Conservation (phyloP, 2,113 vertebrate species). For the Lamprotornis superbus region DNA sequence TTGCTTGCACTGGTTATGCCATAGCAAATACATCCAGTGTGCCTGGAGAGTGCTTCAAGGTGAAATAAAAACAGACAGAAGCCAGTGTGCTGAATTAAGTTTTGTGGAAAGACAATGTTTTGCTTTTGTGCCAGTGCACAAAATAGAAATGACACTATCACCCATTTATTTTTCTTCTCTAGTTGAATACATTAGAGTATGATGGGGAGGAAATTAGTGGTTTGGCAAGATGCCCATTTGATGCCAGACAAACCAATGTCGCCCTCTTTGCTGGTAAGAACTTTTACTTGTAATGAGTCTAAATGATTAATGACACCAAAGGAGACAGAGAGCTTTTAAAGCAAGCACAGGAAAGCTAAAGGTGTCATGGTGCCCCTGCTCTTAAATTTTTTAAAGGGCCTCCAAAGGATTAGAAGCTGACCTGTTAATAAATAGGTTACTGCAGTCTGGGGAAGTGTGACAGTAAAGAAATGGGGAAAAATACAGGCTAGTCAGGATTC, state of each 20-base stretch:
- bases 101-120: constrained; percentile 38
- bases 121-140: constrained; percentile 1
- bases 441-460: constrained; percentile 1
- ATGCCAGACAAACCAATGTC: constrained; percentile 98
- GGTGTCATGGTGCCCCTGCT: constrained; percentile 30
- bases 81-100: constrained; percentile 51
- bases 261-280: constrained; percentile 97
- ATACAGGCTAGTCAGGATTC: constrained; percentile 9
- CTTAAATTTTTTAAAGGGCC: constrained; percentile 31
- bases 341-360: constrained; percentile 3
- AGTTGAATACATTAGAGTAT: constrained; percentile 98
- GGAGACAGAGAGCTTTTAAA: constrained; percentile 51
- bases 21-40: neutral
- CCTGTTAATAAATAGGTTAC: constrained; percentile 20
- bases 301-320: constrained; percentile 72
- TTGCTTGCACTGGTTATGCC: neutral
- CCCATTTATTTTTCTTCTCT: constrained; percentile 72
- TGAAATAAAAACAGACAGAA: constrained; percentile 42
- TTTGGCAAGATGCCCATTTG: constrained; percentile 97
- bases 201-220: constrained; percentile 99
- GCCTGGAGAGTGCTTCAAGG: neutral
- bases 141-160: constrained; percentile 56
- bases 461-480: neutral
- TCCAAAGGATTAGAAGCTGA: constrained; percentile 33
- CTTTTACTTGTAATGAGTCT: constrained; percentile 65